Conservation (phyloP, 1,140 invertebrate genomes). For the Leucophenga varia region DNA sequence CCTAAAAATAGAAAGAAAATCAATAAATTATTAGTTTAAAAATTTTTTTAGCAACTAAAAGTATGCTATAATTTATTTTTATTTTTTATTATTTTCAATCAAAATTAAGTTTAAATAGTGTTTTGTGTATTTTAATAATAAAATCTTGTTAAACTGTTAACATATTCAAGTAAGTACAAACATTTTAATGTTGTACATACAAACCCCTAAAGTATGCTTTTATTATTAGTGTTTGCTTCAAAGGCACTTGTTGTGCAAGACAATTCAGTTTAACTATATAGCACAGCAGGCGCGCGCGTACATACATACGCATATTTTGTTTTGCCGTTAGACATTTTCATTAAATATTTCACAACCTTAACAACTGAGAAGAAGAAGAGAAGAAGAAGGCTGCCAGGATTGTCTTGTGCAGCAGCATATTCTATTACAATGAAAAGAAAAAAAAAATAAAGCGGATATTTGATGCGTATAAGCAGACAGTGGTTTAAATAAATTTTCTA, state of each 20-base stretch:
- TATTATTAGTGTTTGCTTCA: conserved; percentile 16
- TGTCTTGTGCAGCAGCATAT: conserved; percentile 17
- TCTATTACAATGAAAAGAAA: conserved; percentile 29
- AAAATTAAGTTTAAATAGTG: too few species aligned
- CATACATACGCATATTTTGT: conserved; percentile 9
- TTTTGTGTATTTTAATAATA: conserved; percentile 18
- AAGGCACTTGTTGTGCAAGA: too few species aligned
- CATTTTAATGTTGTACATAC: too few species aligned
- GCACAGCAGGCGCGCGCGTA: not conserved
- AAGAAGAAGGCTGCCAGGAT: not conserved
- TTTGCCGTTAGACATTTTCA: conserved; percentile 43
- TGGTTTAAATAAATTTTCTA: too few species aligned
- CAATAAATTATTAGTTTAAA: not conserved
- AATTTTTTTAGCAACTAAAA: too few species aligned
- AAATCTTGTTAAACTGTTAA: conserved; percentile 25
- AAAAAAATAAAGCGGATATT: too few species aligned
- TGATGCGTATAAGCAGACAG: too few species aligned
- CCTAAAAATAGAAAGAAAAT: conserved; percentile 22
- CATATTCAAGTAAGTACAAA: conserved; percentile 24
- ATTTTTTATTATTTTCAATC: too few species aligned
- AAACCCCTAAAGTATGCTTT: conserved; percentile 10
- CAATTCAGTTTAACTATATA: too few species aligned
- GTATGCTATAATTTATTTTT: too few species aligned
- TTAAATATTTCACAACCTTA: conserved; percentile 31
- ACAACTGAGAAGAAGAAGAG: too few species aligned